Evolutionary conservation across 2,888 invertebrate genomes (phyloP), one percentile per base, ranked within the genome.

Genomic region (Cephus runcator): DNA sequence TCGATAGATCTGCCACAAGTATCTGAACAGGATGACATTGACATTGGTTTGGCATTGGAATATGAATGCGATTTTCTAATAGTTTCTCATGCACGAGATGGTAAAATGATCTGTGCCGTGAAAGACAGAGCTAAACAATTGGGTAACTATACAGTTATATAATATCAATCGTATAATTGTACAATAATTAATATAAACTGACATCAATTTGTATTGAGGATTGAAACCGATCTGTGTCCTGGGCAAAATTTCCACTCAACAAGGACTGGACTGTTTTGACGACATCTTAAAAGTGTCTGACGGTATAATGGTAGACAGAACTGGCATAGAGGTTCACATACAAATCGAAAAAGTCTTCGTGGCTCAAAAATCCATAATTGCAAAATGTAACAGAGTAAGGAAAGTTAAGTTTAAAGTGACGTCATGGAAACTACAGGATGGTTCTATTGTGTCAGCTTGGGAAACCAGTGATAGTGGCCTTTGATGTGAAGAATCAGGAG

Each of bases 251-350:
- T 84, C 83, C 11, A 81, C 85, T n/a, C 82, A 79, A 31, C 86
- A 84, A 33, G 89, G 87, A 15, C 77, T 89, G 2, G 89, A 92
- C 73, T 91, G 90, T 83, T 92, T 94, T 79, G 93, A 94, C 83
- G 93, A 93, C 80, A 93, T 94, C 81, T 90, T 94, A 71, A 89
- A 93, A 88, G 93, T 91, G 30, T 90, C 94, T 0, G 94, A 95
- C 89, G 96, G 95, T 69, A 92, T 96, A 31, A 94, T 96, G 93
- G 93, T 96, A 73, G 95, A 96, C 31, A 92, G 96, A 84, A 92
- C 92, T 83, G 92, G 93, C 82, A 84, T 94, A 12, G 93, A 92
- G 36, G 92, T 93, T 0, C 93, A 93, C 33, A 91, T 94, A 11
- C 90, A 92, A 0, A 91, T 92, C 1, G 92, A 93, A 73, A 93